Percentiles rank a stretch among this genome's conserved stretches.
These are phyloP conservation scores for Yponomeuta sedellus DNA, from an alignment of 2,888 invertebrate species.

Conservation along the genomic window DNA sequence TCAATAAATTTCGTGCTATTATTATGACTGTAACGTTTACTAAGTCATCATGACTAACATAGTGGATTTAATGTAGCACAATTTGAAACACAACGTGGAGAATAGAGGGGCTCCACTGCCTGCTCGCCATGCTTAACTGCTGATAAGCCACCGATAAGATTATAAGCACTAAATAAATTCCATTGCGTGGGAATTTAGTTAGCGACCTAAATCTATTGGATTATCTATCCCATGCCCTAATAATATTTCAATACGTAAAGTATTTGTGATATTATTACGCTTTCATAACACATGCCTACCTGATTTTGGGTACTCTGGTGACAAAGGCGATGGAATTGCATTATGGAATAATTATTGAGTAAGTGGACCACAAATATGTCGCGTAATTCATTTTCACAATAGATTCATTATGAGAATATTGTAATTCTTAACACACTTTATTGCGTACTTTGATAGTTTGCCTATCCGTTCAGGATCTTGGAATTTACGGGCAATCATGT, in stretches of 20 bases:
- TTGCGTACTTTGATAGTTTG: not conserved
- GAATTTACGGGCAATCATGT: too few species aligned
- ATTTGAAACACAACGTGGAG: too few species aligned
- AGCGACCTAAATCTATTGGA: not conserved
- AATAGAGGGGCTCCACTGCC: not conserved
- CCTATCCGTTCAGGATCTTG: too few species aligned
- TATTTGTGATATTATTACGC: not conserved
- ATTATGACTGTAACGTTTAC: too few species aligned
- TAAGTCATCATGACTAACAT: too few species aligned
- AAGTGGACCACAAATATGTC: not conserved
- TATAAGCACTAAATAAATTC: not conserved
- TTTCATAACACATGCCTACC: not conserved
- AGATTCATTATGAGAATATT: not conserved
- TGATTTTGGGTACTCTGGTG: not conserved
- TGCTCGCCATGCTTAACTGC: not conserved
- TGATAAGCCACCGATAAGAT: constrained; percentile 3
- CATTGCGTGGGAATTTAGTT: not conserved
- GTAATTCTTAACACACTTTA: not conserved
- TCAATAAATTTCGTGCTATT: too few species aligned
- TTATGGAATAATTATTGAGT: not conserved
- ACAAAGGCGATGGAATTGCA: not conserved
- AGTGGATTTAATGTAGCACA: too few species aligned
- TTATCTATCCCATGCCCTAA: not conserved
- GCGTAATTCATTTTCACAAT: not conserved
- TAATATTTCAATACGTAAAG: not conserved